Evolutionary conservation across 2,797 vertebrate species (phyloP).

Genomic region (Ctenochaetus hawaiiensis): DNA sequence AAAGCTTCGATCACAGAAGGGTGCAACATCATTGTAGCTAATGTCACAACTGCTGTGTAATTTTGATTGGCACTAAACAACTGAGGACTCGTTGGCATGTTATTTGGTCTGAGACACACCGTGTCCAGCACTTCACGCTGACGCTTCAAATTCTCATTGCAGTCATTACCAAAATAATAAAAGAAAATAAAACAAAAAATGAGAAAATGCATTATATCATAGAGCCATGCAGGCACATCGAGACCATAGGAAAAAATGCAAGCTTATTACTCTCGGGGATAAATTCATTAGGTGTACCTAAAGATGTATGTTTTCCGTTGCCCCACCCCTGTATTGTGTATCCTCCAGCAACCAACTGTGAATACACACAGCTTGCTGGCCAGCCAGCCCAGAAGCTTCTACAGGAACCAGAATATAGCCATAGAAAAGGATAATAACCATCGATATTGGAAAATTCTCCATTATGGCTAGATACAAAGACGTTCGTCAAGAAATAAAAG

Average conservation of each 20-base stretch:
- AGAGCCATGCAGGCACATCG: neutral
- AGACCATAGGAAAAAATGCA: neutral
- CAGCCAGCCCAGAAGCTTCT: conserved; percentile 71
- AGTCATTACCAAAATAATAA: conserved; percentile 10
- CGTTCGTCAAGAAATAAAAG: neutral
- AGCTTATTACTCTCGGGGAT: neutral
- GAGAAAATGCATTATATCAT: neutral
- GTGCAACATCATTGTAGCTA: neutral
- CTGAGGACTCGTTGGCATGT: conserved; percentile 1
- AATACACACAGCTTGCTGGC: conserved; percentile 69
- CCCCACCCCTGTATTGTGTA: conserved; percentile 74
- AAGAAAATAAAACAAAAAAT: conserved; percentile 15
- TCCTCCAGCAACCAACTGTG: conserved; percentile 65
- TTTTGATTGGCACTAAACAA: conserved; percentile 12
- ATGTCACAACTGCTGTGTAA: conserved; percentile 1
- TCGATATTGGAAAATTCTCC: conserved; percentile 13
- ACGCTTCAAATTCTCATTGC: conserved; percentile 13
- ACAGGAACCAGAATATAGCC: conserved; percentile 39
- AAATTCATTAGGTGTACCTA: conserved; percentile 21
- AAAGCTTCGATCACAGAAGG: neutral
- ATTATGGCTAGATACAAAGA: neutral
- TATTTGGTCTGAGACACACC: conserved; percentile 18
- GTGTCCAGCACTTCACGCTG: conserved; percentile 21
- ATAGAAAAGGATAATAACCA: conserved; percentile 21
- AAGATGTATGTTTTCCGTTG: conserved; percentile 51